A percentile compares a stretch with the other conserved stretches of the same genome.
Conservation (phyloP, 2,113 vertebrate species). For the Myrmecophaga tridactyla region DNA sequence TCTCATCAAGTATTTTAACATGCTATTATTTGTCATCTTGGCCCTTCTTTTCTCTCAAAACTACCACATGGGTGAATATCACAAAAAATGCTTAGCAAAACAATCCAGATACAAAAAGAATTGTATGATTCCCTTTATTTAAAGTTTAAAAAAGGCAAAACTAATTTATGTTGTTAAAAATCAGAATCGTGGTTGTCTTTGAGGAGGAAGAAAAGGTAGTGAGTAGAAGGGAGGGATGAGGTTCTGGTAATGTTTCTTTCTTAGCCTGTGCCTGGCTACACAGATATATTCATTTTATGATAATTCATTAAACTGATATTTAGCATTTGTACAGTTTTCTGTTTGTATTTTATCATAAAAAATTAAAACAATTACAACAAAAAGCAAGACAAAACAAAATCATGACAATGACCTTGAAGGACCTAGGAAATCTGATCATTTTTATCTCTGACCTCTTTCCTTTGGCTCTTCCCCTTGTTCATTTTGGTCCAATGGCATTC, state of each 20-base stretch:
- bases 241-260: neutral
- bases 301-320: neutral
- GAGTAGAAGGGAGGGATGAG: neutral
- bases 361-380: neutral
- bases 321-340: neutral
- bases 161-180: no score
- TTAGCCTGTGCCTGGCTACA: neutral
- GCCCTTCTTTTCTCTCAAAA: neutral
- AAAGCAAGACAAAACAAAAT: neutral
- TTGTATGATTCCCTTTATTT: neutral
- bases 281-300: neutral
- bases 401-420: neutral
- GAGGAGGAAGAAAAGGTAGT: neutral
- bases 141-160: no score
- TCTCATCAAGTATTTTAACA: neutral
- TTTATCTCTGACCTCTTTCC: neutral
- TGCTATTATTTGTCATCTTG: neutral
- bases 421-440: neutral
- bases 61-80: neutral
- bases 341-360: neutral
- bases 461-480: neutral
- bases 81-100: conserved; percentile 33
- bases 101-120: neutral
- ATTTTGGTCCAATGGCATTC: neutral
- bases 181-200: neutral